Evolutionary conservation across 2,797 vertebrate species (phyloP).

Genomic region (Periparus ater): DNA sequence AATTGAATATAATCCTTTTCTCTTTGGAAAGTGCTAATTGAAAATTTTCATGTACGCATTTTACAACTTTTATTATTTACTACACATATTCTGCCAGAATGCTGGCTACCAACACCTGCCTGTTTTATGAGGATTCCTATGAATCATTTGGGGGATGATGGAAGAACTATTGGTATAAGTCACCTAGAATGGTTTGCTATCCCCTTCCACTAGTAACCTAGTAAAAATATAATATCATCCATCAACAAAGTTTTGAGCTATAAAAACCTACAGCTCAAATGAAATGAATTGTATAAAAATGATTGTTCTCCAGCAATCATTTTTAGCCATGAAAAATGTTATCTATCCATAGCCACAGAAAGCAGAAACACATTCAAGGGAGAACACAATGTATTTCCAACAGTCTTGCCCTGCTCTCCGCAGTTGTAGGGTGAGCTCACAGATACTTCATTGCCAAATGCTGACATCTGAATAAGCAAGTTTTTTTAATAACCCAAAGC

Average conservation of each 20-base stretch:
- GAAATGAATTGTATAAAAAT: too few species aligned
- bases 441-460: not conserved
- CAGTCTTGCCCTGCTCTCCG: not conserved
- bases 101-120: not conserved
- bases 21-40: not conserved
- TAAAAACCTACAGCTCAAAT: not conserved
- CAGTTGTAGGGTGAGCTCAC: not conserved
- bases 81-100: not conserved
- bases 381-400: not conserved
- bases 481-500: not conserved
- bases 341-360: not conserved
- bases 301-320: not conserved
- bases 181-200: not conserved
- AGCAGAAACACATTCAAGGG: not conserved
- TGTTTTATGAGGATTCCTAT: not conserved
- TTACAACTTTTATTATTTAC: not conserved
- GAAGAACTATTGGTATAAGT: not conserved
- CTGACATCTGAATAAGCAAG: not conserved
- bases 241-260: not conserved
- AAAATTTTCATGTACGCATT: not conserved
- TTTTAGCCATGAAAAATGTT: not conserved
- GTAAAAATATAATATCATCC: not conserved
- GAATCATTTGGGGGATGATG: not conserved
- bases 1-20: not conserved
- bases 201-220: not conserved